phyloP scores from a whole-genome alignment of 2,113 vertebrate species.

The Panthera leo region DNA sequence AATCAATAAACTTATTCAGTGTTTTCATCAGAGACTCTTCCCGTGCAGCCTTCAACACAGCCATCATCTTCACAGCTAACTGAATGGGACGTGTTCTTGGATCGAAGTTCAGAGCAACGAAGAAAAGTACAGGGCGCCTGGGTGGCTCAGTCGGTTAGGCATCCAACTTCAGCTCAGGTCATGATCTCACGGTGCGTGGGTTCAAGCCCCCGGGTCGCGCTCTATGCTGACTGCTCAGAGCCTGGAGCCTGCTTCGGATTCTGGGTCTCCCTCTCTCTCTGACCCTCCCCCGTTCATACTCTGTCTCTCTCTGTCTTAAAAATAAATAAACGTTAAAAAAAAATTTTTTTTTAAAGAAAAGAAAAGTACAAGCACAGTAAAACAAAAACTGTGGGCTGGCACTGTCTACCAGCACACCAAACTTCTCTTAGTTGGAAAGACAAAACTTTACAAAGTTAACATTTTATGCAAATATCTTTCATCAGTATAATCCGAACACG shows the following conservation, averaged over 20 bases:
- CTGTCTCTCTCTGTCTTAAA: no score
- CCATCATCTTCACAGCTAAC: neutral
- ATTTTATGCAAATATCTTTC: neutral
- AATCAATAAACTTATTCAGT: neutral
- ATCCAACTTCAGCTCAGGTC: no score
- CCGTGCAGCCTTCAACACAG: rapidly evolving
- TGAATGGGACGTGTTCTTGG: rapidly evolving
- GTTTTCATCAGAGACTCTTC: neutral
- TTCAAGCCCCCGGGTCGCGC: no score
- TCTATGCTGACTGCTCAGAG: no score
- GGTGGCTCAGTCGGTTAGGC: no score
- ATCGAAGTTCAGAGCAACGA: neutral
- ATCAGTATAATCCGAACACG: neutral
- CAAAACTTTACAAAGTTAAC: neutral
- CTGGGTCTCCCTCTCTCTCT: no score
- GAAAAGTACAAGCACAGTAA: no score
- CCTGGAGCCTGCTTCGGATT: no score
- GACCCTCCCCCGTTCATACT: no score
- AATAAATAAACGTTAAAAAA: no score
- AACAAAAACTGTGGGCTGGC: neutral
- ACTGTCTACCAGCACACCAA: rapidly evolving
- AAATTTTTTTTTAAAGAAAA: neutral
- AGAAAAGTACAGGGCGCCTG: neutral
- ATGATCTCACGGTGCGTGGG: no score
- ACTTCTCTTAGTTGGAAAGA: neutral